Base-by-base conservation (phyloP, 2,113 vertebrate species). In the Oryzias javanicus region DNA sequence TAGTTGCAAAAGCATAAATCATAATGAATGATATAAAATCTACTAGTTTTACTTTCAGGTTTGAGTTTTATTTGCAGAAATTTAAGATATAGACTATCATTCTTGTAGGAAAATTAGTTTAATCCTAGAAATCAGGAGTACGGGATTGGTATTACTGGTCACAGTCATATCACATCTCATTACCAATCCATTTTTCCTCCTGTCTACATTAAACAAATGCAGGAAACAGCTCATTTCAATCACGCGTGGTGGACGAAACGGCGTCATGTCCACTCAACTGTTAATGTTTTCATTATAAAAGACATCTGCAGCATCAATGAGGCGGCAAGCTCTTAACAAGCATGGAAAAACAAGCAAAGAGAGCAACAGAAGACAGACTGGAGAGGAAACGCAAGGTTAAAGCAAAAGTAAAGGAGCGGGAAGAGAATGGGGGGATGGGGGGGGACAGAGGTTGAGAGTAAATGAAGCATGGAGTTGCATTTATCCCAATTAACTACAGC, bases 401-500 rank as follows among this genome's bases (percentile, higher is more conserved):
- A 57, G 55, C 0, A 53, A 67, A 72, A 60, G 70, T 73, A 67
- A 71, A 78, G 72, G 6, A 48, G 58, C 47, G 52, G 63, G 13
- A 15, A 42, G 51, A 44, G 14, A 48, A 48, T 25, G 46, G 24
- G 59, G 47, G 50, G 66, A 50, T 59, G 54, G 65, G 60, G 52
- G 52, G 64, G 56, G 75, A 78, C 55, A 78, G 67, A 82, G 73
- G 64, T 73, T 81, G 73, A 74, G 66, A 67, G 57, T 78, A 88
- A 91, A 88, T 85, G 86, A 89, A 86, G 85, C 89, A 72, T 90
- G 82, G 83, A 87, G 76, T 87, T 85, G 83, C 81, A 86, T 91
- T 90, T 83, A 84, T 89, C 83, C 89, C 89, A 91, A 91, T 91
- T 91, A 91, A 84, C 86, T 75, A 80, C 86, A 83, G 83, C 82